Evolutionary conservation across 2,888 invertebrate genomes (phyloP).

Genomic region (Mythimna vitellina): DNA sequence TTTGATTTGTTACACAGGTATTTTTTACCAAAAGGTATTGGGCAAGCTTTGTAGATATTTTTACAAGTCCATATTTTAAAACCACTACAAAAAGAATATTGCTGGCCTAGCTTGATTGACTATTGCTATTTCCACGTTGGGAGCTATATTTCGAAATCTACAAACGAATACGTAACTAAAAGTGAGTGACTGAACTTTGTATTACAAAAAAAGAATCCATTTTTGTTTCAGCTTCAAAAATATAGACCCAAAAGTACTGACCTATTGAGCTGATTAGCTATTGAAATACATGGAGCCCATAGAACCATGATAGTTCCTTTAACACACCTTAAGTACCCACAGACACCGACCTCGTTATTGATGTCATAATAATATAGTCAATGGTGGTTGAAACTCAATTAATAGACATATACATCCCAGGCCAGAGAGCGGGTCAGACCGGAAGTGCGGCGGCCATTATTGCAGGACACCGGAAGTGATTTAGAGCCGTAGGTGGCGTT

Average conservation of each 20-base stretch:
- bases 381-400: conserved; percentile 68
- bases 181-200: neutral
- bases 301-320: no score
- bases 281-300: neutral
- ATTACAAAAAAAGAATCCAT: neutral
- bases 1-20: neutral
- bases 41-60: conserved; percentile 17
- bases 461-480: conserved; percentile 77
- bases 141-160: neutral
- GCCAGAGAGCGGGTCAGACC: conserved; percentile 55
- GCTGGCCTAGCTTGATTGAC: conserved; percentile 11
- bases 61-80: conserved; percentile 1
- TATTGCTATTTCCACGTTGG: neutral
- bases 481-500: conserved; percentile 66
- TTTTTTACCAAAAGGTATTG: neutral
- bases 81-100: neutral
- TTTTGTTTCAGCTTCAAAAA: neutral
- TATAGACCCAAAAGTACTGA: neutral
- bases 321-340: conserved; percentile 1
- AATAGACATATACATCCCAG: conserved; percentile 70
- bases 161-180: conserved; percentile 30
- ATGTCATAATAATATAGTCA: conserved; percentile 43
- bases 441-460: conserved; percentile 74
- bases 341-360: conserved; percentile 26
- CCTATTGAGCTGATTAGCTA: neutral